Conservation (phyloP, 2,113 vertebrate genomes). For the Odobenus rosmarus region DNA sequence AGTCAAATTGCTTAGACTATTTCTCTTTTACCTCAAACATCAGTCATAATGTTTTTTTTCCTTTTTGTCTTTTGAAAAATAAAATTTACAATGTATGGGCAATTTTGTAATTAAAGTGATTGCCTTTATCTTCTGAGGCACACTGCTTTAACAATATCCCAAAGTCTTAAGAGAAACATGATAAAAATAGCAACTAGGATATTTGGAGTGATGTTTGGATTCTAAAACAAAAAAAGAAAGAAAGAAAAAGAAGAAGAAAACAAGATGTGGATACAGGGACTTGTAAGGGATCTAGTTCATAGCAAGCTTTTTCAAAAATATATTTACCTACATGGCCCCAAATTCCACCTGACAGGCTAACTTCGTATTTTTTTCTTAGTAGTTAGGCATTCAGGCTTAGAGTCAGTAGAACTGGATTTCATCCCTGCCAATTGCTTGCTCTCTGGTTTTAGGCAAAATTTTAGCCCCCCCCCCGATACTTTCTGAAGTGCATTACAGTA, state of each 20-base stretch:
- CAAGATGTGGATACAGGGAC: background rate
- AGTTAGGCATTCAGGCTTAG: background rate
- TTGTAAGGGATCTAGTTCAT: background rate
- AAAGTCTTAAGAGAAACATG: background rate
- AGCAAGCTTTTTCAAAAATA: background rate
- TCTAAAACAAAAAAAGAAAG: background rate
- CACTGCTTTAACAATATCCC: background rate
- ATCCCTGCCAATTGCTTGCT: background rate
- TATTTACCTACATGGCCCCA: background rate
- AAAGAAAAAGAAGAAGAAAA: background rate
- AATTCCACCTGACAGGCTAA: background rate
- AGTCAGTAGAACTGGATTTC: background rate
- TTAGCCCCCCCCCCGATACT: background rate
- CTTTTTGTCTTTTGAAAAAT: background rate
- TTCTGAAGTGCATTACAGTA: background rate
- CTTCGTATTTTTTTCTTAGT: background rate
- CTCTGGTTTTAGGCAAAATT: background rate
- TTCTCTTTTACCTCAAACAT: background rate
- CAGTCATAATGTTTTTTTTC: background rate
- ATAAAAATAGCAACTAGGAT: slow-evolving; percentile 24
- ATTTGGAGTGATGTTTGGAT: background rate
- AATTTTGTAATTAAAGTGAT: background rate
- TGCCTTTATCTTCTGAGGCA: background rate
- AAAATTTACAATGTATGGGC: background rate
- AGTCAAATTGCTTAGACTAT: background rate